Conservation (phyloP, 30 jellyfish, hydroid and myxozoan species). For the Sanderia malayensis region DNA sequence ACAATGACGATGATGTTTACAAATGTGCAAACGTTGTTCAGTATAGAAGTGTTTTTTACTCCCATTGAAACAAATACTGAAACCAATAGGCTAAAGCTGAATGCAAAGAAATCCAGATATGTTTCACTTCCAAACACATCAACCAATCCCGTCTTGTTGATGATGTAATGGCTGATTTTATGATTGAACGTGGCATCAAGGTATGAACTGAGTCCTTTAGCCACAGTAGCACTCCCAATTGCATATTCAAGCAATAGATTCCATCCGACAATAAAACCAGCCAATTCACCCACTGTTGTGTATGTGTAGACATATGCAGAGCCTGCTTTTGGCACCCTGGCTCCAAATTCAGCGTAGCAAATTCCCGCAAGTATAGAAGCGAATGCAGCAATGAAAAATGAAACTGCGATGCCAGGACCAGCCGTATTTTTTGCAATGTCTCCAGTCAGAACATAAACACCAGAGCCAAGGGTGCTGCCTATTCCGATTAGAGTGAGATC, state of each 20-base stretch:
- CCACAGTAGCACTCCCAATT: constrained; percentile 93
- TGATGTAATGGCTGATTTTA: constrained; percentile 38
- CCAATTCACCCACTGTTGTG: constrained; percentile 87
- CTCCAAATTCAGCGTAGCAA: constrained; percentile 94
- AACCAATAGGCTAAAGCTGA: constrained; percentile 22
- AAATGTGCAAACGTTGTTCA: constrained; percentile 79
- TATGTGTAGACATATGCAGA: constrained; percentile 93
- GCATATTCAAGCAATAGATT: constrained; percentile 85
- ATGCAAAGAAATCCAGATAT: constrained; percentile 60
- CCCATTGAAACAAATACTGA: constrained; percentile 63
- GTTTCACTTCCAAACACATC: constrained; percentile 47
- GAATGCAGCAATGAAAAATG: constrained; percentile 77
- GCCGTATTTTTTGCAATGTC: constrained; percentile 72
- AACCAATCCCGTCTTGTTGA: constrained; percentile 38
- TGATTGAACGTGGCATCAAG: constrained; percentile 67
- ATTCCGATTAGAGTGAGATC: constrained; percentile 82
- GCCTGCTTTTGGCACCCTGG: constrained; percentile 95
- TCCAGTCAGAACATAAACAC: constrained; percentile 90
- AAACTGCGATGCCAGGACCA: constrained; percentile 70
- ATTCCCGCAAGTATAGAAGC: constrained; percentile 81
- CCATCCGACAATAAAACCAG: constrained; percentile 98
- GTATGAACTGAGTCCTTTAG: constrained; percentile 86
- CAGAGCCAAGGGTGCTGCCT: constrained; percentile 92
- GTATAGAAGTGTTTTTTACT: constrained; percentile 65
- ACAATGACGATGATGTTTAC: constrained; percentile 63